Evolutionary conservation across 2,888 invertebrate species (phyloP), one percentile per base, ranked within the genome.

Genomic region (Cheilosia vulpina): DNA sequence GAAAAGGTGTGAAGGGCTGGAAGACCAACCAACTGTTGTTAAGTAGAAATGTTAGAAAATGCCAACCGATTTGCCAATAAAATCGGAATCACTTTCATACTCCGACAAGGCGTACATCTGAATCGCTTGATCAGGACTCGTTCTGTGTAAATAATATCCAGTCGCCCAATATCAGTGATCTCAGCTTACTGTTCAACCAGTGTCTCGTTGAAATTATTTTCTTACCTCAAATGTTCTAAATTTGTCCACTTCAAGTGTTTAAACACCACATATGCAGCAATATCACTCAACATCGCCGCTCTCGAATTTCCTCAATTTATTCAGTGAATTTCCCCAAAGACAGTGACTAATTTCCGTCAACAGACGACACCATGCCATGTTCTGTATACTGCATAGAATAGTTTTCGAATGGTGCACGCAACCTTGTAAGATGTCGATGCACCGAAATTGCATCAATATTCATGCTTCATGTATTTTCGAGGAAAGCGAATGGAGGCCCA

Each of bases 301-400:
- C 72, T 85, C 52, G 45, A 77, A 80, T 85, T 76, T 85, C 80
- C 76, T 72, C 71, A 57, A 85, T 75, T 68, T 50, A 72, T 52
- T 50, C 65, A 43, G 53, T 66, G 71, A 71, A 79, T 62, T 76
- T 85, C 63, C 81, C 76, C 71, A 77, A 69, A 85, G 71, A 85
- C 76, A 85, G 47, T 85, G 76, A 85, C 85, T 85, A 77, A 85
- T 85, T 85, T 85, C 85, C 85, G 81, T 69, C 81, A 85, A 73
- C 76, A 77, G 68, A 77, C 62, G 68, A 81, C 62, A 71, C 80
- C 27, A 68, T 57, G 57, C 53, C 43, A 31, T 53, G 69, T 58
- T 21, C 17, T 17, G 19, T 47, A 9, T 19, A 9, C 31, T 31
- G 57, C 19, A 43, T 43, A 52, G 38, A 21, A n/a, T 27, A 41